Conservation (phyloP, 53 echinoderm and acorn worm genomes). For the Stichopus horrens region DNA sequence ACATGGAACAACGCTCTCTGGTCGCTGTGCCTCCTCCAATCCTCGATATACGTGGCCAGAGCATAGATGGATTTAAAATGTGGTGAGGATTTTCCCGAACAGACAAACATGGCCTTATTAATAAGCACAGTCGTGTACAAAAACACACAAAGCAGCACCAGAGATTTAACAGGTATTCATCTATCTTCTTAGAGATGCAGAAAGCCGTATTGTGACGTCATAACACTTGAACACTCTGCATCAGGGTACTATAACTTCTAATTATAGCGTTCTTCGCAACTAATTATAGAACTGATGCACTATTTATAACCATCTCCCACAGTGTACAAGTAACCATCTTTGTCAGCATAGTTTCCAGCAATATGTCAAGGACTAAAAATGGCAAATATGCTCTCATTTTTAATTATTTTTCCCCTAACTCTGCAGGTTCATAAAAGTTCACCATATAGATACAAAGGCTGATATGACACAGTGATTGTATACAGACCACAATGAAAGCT, state of each 20-base stretch:
- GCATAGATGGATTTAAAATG: too few species aligned
- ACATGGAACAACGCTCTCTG: background rate
- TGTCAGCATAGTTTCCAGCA: too few species aligned
- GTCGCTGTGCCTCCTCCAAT: background rate
- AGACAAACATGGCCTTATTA: background rate
- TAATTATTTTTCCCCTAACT: too few species aligned
- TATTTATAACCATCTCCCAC: background rate
- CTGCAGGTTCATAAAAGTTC: too few species aligned
- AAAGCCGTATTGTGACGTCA: background rate
- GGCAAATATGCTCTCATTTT: too few species aligned
- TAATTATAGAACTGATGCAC: background rate
- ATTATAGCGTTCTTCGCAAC: background rate
- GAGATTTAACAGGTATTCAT: background rate
- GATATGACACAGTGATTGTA: too few species aligned
- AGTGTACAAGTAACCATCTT: too few species aligned
- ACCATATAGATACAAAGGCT: too few species aligned
- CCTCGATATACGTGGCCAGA: too few species aligned
- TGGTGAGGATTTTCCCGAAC: too few species aligned
- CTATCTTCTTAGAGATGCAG: background rate
- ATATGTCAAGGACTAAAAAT: too few species aligned
- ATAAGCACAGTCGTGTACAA: background rate
- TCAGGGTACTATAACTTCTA: background rate
- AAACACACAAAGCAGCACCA: background rate
- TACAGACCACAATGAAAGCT: too few species aligned
- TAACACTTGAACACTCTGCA: background rate